Evolutionary conservation across 2,797 vertebrate genomes (phyloP), one percentile per base, ranked within the genome.

Genomic region (Lutjanus campechanus): DNA sequence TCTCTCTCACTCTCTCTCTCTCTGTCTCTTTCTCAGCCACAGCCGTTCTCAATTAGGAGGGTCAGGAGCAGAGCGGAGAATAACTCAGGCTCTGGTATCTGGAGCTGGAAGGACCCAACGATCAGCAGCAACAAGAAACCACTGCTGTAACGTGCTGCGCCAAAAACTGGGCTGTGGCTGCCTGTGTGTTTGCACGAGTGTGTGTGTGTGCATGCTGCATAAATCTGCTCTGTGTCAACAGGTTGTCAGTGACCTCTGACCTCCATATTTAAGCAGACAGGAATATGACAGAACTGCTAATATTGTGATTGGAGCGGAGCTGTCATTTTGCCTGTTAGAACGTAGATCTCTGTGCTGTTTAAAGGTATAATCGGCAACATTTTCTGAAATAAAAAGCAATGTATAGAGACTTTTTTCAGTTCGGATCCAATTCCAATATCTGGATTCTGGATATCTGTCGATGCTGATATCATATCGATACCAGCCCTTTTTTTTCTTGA

Each of bases 41-140:
- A 96, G 94, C 93, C 92, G 85, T 90, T 96, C 92, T 92, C 92
- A 95, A 95, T 95, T 96, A 96, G 89, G 88, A 88, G 89, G 93
- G 93, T 93, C 92, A 93, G 83, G 91, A 90, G 91, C 85, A 56
- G 88, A 90, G 91, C 65, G 73, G 81, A 89, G 92, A 94, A 94
- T 92, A 95, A 93, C 89, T 94, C 81, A 74, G 81, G 83, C 92
- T 91, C 89, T 89, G 93, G 91, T 93, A 92, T 94, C 90, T 93
- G 86, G 88, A 87, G 88, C 91, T 93, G 91, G 84, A 91, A 84
- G 83, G 82, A 80, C 77, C 83, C 75, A 83, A 83, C 86, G 89
- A 93, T 89, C 87, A 84, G 83, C 84, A 88, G 91, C 90, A 90
- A 91, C 77, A 79, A 90, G 77, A 92, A 93, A 91, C 88, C 89